These are phyloP conservation scores for human (Homo sapiens) DNA, from an alignment of 2,113 vertebrate species.

Conservation along the genomic window GRCh38 chr18:32665501-32666000, in stretches of 20 bases:
- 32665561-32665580: conserved; percentile 8
- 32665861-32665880: neutral
- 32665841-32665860: neutral
- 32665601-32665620: neutral
- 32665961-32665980: conserved; percentile 6
- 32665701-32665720: neutral
- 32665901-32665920: conserved; percentile 1
- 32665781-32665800: neutral
- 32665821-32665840: neutral
- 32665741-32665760: neutral
- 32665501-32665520: neutral
- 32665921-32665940: conserved; percentile 13
- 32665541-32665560: neutral
- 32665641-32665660: neutral
- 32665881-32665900: neutral
- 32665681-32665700: neutral
- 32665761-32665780: neutral
- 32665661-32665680: neutral
- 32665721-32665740: neutral
- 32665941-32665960: neutral
- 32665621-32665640: neutral
- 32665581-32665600: neutral
- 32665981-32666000: neutral
- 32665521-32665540: neutral
- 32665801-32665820: neutral